These are phyloP conservation scores for Phataginus tricuspis DNA, from an alignment of 2,797 vertebrate genomes.

Conservation along the genomic window DNA sequence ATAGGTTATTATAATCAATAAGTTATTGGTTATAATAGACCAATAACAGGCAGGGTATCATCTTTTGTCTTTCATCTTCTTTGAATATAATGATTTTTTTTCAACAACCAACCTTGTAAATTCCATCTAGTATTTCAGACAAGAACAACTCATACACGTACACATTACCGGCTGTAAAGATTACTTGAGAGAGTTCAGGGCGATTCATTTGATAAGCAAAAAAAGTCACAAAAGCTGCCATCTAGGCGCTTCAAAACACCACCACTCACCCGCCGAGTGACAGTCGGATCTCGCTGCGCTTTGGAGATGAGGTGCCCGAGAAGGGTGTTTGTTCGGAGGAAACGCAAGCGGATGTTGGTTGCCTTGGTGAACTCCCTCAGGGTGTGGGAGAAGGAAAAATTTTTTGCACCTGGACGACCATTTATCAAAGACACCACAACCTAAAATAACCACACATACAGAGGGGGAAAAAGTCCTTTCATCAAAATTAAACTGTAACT, in stretches of 20 bases:
- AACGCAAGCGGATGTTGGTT: slow-evolving; percentile 93
- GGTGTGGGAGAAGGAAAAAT: slow-evolving; percentile 91
- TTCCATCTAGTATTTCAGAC: not conserved
- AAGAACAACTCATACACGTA: not conserved
- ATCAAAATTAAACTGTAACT: slow-evolving; percentile 58
- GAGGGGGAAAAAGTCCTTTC: not conserved
- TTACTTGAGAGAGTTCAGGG: not conserved
- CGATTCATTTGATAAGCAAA: not conserved
- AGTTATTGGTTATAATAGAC: not conserved
- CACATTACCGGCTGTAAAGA: not conserved
- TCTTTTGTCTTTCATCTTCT: not conserved
- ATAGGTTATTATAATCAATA: no score
- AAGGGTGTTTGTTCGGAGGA: slow-evolving; percentile 94
- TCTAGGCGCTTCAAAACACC: not conserved
- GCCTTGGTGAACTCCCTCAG: slow-evolving; percentile 94
- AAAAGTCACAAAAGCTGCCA: not conserved
- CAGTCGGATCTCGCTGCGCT: slow-evolving; percentile 92
- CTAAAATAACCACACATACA: slow-evolving; percentile 81
- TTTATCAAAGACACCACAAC: slow-evolving; percentile 94
- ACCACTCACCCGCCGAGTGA: slow-evolving; percentile 93
- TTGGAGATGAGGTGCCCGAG: slow-evolving; percentile 95
- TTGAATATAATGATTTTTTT: not conserved
- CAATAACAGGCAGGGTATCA: not conserved
- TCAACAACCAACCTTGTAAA: slow-evolving; percentile 3
- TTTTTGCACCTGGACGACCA: slow-evolving; percentile 92